Evolutionary conservation across 92 coral and sea anemone species (phyloP).

Genomic region (Diadumene lineata): DNA sequence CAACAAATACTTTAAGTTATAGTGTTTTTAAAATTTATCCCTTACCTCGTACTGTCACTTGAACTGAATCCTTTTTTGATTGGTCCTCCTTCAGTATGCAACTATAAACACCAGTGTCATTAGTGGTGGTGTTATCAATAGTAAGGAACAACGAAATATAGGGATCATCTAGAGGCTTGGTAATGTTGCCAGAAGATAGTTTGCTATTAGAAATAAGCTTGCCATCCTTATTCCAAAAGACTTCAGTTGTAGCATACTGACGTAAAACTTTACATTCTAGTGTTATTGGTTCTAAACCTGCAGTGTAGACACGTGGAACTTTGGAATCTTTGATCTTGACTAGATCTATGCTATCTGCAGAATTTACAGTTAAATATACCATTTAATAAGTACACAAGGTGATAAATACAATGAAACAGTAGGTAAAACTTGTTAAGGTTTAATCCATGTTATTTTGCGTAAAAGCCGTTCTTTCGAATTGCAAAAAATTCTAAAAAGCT

Average conservation of each 20-base stretch:
- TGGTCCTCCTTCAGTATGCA: constrained; percentile 8
- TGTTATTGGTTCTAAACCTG: neutral
- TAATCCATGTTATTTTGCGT: too few species aligned
- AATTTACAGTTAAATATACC: neutral
- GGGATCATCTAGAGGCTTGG: neutral
- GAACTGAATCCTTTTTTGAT: constrained; percentile 15
- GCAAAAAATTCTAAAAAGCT: too few species aligned
- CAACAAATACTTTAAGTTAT: neutral
- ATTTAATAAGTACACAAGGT: neutral
- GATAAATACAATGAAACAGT: neutral
- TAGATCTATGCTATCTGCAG: neutral
- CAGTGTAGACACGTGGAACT: neutral
- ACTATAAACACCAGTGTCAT: constrained; percentile 59
- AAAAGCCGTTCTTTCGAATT: too few species aligned
- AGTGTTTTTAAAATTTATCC: neutral
- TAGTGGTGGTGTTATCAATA: constrained; percentile 37
- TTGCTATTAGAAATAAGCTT: neutral
- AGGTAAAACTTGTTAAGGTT: too few species aligned
- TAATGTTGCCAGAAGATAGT: neutral
- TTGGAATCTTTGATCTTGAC: neutral
- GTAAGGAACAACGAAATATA: constrained; percentile 6
- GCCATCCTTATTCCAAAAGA: neutral
- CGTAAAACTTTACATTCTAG: neutral
- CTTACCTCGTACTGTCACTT: constrained; percentile 19
- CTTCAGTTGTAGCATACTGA: neutral